phyloP scores from a whole-genome alignment of 2,888 invertebrate species.

The Chirona hameri region DNA sequence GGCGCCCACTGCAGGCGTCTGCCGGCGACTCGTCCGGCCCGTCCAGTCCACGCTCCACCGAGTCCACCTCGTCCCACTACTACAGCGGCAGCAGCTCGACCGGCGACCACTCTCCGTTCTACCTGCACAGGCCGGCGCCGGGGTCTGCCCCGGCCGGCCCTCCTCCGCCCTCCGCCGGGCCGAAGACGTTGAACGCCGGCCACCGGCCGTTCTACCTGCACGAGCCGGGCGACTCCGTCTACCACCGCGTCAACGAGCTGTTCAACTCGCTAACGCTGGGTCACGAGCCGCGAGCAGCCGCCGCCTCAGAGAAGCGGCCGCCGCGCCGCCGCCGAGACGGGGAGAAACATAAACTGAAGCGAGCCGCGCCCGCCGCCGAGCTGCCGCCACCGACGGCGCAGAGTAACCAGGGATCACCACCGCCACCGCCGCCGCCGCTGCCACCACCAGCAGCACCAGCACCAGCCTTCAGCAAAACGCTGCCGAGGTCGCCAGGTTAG shows the following conservation, averaged over 20 bases:
- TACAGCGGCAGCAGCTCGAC: conserved; percentile 35
- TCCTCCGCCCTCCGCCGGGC: conserved; percentile 38
- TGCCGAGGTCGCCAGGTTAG: not conserved
- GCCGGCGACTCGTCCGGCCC: conserved; percentile 6
- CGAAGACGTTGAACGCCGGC: conserved; percentile 36
- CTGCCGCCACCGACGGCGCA: conserved; percentile 9
- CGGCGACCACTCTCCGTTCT: conserved; percentile 60
- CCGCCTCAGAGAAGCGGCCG: conserved; percentile 6
- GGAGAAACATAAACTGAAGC: conserved; percentile 31
- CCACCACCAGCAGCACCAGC: not conserved
- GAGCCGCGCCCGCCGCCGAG: conserved; percentile 25
- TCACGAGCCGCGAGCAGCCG: conserved; percentile 13
- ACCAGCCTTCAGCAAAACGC: not conserved
- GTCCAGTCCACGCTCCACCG: conserved; percentile 33
- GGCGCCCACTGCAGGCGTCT: not conserved
- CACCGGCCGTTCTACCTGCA: conserved; percentile 70
- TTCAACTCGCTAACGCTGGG: conserved; percentile 55
- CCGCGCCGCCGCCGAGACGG: conserved; percentile 27
- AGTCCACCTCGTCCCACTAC: conserved; percentile 35
- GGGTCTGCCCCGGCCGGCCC: conserved; percentile 33
- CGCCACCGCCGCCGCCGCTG: not conserved
- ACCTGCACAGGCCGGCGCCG: conserved; percentile 54
- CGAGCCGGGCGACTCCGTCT: conserved; percentile 71
- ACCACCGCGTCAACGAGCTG: conserved; percentile 77
- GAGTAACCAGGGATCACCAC: not conserved